Percentiles rank a stretch among this genome's conserved stretches.
Evolutionary conservation across 2,797 vertebrate genomes (phyloP).

Genomic region (Garrulus glandarius): DNA sequence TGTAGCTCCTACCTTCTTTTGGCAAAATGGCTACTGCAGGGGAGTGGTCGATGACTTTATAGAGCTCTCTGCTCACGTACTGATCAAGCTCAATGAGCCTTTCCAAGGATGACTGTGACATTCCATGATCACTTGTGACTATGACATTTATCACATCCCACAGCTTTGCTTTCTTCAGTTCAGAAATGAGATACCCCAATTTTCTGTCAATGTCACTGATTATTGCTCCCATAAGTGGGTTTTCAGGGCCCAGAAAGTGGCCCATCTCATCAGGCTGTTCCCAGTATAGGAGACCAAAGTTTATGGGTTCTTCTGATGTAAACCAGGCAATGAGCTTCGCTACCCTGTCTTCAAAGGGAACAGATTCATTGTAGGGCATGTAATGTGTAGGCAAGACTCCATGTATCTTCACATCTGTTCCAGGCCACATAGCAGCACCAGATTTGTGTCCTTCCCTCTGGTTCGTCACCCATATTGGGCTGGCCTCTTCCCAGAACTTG

Average conservation of each 20-base stretch:
- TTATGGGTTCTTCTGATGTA: constrained; percentile 80
- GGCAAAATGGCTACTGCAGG: constrained; percentile 88
- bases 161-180: constrained; percentile 81
- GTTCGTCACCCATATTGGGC: constrained; percentile 87
- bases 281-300: constrained; percentile 91
- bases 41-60: constrained; percentile 85
- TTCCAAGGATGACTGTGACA: constrained; percentile 84
- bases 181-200: constrained; percentile 83
- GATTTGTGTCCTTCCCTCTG: constrained; percentile 84
- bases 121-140: constrained; percentile 92
- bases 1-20: constrained; percentile 80
- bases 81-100: constrained; percentile 87
- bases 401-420: constrained; percentile 87
- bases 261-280: constrained; percentile 90
- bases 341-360: constrained; percentile 85
- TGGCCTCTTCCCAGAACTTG: constrained; percentile 89
- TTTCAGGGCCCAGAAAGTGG: constrained; percentile 86
- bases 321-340: constrained; percentile 86
- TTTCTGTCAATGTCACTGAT: constrained; percentile 85
- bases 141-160: constrained; percentile 85
- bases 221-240: constrained; percentile 78
- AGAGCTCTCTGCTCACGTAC: constrained; percentile 83
- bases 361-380: constrained; percentile 83
- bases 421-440: constrained; percentile 93
- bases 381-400: constrained; percentile 79